Conservation (phyloP, 2,888 invertebrate species). For the Meliscaeva auricollis region DNA sequence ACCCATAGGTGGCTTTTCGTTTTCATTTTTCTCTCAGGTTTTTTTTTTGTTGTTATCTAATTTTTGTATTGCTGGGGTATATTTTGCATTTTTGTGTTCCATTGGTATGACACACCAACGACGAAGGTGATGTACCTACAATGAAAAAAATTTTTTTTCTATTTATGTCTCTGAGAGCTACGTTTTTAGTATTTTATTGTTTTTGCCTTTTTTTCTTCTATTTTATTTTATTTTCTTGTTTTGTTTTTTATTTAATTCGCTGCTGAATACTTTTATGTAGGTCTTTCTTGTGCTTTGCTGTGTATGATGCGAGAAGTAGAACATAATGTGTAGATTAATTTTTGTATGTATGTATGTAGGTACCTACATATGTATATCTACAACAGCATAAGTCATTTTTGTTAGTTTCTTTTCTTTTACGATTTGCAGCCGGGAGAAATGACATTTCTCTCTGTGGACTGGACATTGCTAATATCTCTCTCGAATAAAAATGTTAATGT, state of each 20-base stretch:
- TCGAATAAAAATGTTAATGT: neutral
- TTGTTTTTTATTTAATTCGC: conserved; percentile 48
- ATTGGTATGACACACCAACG: conserved; percentile 50
- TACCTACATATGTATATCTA: neutral
- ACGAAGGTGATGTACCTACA: conserved; percentile 37
- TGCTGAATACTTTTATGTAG: conserved; percentile 10
- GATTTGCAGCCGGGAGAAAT: neutral
- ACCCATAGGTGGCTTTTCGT: conserved; percentile 26
- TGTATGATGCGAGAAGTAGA: neutral
- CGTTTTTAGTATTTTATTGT: conserved; percentile 38
- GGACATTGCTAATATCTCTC: neutral
- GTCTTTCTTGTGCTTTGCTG: conserved; percentile 7
- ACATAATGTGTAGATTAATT: neutral
- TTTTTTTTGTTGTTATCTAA: neutral
- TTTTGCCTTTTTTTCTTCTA: neutral
- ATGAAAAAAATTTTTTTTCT: conserved; percentile 61
- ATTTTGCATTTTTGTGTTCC: conserved; percentile 18
- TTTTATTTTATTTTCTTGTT: conserved; percentile 20
- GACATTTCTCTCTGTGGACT: neutral
- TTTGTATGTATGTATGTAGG: neutral
- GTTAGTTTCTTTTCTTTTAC: neutral
- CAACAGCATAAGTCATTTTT: neutral
- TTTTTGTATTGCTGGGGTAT: neutral
- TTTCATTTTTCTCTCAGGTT: conserved; percentile 53
- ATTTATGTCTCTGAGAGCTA: conserved; percentile 57